These are phyloP conservation scores for Pteronotus mesoamericanus DNA, from an alignment of 2,797 vertebrate species.

Conservation along the genomic window DNA sequence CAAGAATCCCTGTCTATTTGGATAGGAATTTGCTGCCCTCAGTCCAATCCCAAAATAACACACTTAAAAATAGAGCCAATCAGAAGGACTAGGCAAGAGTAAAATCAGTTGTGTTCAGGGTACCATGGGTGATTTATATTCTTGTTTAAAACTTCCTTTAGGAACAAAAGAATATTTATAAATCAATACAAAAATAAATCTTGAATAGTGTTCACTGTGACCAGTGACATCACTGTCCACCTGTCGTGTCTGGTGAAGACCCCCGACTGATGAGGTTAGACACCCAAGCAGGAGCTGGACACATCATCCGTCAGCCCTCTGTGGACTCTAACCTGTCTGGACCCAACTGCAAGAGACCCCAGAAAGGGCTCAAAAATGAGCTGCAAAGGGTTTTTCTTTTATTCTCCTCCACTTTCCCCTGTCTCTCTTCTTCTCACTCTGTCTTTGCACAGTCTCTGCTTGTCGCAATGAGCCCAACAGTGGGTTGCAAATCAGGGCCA, in stretches of 20 bases:
- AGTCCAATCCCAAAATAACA: slow-evolving; percentile 12
- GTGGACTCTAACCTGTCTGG: neutral
- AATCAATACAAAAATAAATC: neutral
- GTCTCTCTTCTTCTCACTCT: neutral
- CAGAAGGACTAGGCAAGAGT: neutral
- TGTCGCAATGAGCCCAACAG: neutral
- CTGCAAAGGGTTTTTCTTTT: neutral
- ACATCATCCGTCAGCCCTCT: neutral
- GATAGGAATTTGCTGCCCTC: neutral
- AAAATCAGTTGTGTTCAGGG: neutral
- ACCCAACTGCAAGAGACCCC: neutral
- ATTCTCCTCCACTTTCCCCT: neutral
- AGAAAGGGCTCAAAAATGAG: neutral
- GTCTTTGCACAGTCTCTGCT: neutral
- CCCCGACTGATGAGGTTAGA: neutral
- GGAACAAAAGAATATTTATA: neutral
- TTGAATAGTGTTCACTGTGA: neutral
- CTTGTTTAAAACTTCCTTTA: neutral
- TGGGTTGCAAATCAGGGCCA: neutral
- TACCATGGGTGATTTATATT: neutral
- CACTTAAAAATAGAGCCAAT: neutral
- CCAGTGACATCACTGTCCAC: neutral
- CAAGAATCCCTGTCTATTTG: neutral
- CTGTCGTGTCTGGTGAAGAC: neutral
- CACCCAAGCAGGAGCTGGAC: neutral